These are phyloP conservation scores for Acanthosepion esculentum DNA, from an alignment of 2,888 invertebrate species.

Conservation along the genomic window DNA sequence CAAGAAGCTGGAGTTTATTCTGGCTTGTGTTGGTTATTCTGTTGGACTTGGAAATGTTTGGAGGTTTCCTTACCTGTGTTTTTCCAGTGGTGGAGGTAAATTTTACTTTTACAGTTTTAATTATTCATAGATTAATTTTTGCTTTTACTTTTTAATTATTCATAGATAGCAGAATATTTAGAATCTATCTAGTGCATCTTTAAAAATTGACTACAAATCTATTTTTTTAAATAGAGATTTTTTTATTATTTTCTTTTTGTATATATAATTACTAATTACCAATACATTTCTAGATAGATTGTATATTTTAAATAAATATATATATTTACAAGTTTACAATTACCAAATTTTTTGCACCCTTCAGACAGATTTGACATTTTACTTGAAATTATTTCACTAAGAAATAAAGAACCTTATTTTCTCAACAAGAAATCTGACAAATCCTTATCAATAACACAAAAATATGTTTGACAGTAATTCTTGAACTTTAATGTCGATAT, in stretches of 20 bases:
- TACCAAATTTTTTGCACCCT: too few species aligned
- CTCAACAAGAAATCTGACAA: too few species aligned
- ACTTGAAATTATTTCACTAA: too few species aligned
- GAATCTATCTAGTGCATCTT: neutral
- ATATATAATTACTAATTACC: neutral
- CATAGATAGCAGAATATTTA: neutral
- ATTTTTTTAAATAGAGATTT: neutral
- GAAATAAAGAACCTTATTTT: too few species aligned
- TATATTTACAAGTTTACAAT: too few species aligned
- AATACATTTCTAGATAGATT: neutral
- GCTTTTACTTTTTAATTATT: neutral
- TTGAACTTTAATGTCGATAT: too few species aligned
- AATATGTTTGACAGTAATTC: too few species aligned
- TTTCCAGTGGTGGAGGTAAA: constrained; percentile 50
- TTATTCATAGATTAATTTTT: neutral
- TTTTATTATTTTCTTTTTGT: neutral
- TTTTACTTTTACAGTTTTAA: neutral
- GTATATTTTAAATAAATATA: too few species aligned
- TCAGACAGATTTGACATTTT: too few species aligned
- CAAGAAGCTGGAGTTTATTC: constrained; percentile 50
- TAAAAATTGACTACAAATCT: neutral
- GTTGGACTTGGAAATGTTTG: constrained; percentile 51
- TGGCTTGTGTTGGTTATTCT: constrained; percentile 50
- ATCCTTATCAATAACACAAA: too few species aligned
- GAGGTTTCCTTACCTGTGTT: constrained; percentile 50